Evolutionary conservation across 2,113 vertebrate species (phyloP).

Genomic region (Misgurnus anguillicaudatus): DNA sequence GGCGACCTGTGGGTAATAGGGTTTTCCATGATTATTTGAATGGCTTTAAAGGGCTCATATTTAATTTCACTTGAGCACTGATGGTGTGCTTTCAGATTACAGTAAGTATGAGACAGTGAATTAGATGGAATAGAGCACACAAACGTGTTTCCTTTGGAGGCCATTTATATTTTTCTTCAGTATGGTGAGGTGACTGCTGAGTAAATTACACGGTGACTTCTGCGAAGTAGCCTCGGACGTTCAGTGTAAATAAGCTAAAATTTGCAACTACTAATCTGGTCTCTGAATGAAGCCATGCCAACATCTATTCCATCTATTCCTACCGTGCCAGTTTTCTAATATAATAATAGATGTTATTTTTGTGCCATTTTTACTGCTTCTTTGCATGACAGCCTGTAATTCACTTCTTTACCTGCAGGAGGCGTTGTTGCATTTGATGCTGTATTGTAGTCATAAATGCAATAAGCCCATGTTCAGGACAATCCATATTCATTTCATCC

Average conservation of each 20-base stretch:
- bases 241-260: conserved; percentile 15
- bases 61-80: conserved; percentile 12
- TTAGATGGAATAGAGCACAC: conserved; percentile 28
- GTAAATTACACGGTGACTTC: conserved; percentile 40
- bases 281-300: conserved; percentile 9
- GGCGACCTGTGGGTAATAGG: not conserved
- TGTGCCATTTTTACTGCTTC: not conserved
- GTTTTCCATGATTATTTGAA: not conserved
- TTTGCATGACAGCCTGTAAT: not conserved
- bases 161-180: conserved; percentile 23
- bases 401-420: conserved; percentile 1
- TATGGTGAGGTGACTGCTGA: conserved; percentile 24
- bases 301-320: conserved; percentile 13
- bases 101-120: conserved; percentile 31
- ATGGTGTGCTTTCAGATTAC: conserved; percentile 24
- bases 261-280: not conserved
- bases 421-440: conserved; percentile 63
- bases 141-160: conserved; percentile 43
- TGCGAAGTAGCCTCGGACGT: conserved; percentile 7
- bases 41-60: not conserved
- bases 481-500: no score
- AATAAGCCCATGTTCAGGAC: not conserved
- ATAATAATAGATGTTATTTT: conserved; percentile 12
- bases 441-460: not conserved
- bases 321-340: not conserved